Conservation (phyloP, 1,140 invertebrate genomes). For the Drosophila lini region DNA sequence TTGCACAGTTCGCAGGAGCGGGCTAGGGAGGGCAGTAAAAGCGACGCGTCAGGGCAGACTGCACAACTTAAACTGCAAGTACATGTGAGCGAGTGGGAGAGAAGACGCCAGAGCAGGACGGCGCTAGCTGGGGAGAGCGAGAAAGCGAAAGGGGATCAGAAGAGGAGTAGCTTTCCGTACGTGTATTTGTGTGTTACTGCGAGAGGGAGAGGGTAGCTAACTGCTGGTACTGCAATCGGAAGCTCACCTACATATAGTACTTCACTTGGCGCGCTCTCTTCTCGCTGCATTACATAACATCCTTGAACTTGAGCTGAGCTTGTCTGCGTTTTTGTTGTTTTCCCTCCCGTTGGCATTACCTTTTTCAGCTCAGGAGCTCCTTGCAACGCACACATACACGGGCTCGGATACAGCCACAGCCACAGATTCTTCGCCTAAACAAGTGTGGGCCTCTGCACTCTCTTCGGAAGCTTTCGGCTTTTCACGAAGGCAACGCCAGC, state of each 20-base stretch:
- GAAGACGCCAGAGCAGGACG: neutral
- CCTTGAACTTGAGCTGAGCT: constrained; percentile 82
- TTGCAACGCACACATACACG: constrained; percentile 6
- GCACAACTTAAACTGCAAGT: constrained; percentile 68
- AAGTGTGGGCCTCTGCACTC: constrained; percentile 24
- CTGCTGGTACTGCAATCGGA: constrained; percentile 28
- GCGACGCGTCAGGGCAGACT: constrained; percentile 70
- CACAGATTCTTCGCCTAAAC: constrained; percentile 13
- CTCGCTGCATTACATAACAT: constrained; percentile 80
- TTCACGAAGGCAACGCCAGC: constrained; percentile 28
- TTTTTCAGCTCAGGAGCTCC: constrained; percentile 37
- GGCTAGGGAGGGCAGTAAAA: constrained; percentile 32
- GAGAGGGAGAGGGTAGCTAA: constrained; percentile 9
- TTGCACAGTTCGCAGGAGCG: neutral
- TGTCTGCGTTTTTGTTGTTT: constrained; percentile 45
- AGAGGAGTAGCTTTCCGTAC: constrained; percentile 11
- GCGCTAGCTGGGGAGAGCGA: constrained; percentile 12
- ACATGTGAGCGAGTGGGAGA: constrained; percentile 11
- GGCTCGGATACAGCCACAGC: neutral
- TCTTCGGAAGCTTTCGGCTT: constrained; percentile 46
- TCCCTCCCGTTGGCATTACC: constrained; percentile 19
- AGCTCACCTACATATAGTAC: constrained; percentile 23
- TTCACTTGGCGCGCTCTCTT: constrained; percentile 10
- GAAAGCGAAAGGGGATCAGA: constrained; percentile 51
- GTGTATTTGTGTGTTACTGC: constrained; percentile 13